phyloP scores from a whole-genome alignment of 2,888 invertebrate species.

The Himalopsyche japonica region DNA sequence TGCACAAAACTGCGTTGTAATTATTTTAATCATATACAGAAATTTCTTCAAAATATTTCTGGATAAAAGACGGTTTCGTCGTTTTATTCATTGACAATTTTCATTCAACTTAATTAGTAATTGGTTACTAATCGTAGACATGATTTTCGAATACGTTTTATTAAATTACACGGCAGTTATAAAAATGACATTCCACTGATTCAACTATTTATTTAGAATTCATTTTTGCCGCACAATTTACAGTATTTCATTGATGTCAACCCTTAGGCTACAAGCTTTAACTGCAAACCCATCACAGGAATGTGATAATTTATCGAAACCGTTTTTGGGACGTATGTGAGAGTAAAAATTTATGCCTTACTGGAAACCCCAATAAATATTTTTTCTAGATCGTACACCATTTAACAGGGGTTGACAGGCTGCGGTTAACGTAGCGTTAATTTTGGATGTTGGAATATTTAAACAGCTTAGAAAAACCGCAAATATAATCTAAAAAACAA shows the following conservation, averaged over 20 bases:
- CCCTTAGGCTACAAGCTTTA: background rate
- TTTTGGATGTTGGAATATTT: too few relatives aligned
- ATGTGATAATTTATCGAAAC: background rate
- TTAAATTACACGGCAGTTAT: background rate
- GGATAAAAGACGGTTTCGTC: too few relatives aligned
- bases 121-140: too few relatives aligned
- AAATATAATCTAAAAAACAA: too few relatives aligned
- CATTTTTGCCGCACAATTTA: background rate
- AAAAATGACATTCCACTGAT: background rate
- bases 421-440: too few relatives aligned
- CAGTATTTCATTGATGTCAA: background rate
- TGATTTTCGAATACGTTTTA: too few relatives aligned
- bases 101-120: too few relatives aligned
- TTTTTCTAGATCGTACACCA: background rate
- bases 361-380: background rate
- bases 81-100: too few relatives aligned
- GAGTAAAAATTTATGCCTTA: background rate
- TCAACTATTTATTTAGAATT: background rate
- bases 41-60: too few relatives aligned
- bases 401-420: background rate
- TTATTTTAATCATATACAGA: too few relatives aligned
- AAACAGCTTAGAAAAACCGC: too few relatives aligned
- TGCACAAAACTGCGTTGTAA: too few relatives aligned
- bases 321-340: background rate
- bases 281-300: background rate